Conservation (phyloP, 2,797 vertebrate species). For the Kryptopterus vitreolus region DNA sequence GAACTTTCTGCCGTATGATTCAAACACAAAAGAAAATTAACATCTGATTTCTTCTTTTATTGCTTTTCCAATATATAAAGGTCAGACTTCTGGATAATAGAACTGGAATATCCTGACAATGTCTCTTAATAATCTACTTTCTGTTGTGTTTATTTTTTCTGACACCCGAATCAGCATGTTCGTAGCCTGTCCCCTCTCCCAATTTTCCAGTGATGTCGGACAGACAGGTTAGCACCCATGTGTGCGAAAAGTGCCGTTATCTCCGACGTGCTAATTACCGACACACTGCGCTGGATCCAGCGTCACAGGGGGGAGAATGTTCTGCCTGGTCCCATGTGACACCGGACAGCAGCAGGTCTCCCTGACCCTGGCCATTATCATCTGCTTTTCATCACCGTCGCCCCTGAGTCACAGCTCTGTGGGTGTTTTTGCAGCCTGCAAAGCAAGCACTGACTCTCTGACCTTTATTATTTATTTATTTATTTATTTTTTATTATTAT, state of each 20-base stretch:
- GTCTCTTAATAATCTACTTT: neutral
- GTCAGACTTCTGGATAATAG: neutral
- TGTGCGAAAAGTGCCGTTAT: neutral
- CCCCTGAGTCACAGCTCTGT: neutral
- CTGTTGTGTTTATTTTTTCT: neutral
- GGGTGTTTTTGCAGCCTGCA: neutral
- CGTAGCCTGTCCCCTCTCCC: neutral
- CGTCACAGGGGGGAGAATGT: slow-evolving; percentile 27
- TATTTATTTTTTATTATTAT: too few relatives aligned
- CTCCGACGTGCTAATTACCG: slow-evolving; percentile 16
- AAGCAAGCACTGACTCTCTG: neutral
- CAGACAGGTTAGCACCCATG: neutral
- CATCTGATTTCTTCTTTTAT: neutral
- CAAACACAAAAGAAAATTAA: neutral
- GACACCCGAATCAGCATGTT: too few relatives aligned
- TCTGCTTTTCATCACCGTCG: slow-evolving; percentile 3
- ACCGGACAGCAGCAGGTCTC: slow-evolving; percentile 39
- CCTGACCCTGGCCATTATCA: slow-evolving; percentile 51
- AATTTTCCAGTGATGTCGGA: neutral
- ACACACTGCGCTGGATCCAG: neutral
- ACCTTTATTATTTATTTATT: too few relatives aligned
- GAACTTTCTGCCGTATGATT: neutral
- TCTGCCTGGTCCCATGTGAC: slow-evolving; percentile 26
- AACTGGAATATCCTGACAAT: neutral
- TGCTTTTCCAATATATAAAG: too few relatives aligned